phyloP scores from a whole-genome alignment of 2,113 vertebrate species.

The Drymodes brunneopygia region DNA sequence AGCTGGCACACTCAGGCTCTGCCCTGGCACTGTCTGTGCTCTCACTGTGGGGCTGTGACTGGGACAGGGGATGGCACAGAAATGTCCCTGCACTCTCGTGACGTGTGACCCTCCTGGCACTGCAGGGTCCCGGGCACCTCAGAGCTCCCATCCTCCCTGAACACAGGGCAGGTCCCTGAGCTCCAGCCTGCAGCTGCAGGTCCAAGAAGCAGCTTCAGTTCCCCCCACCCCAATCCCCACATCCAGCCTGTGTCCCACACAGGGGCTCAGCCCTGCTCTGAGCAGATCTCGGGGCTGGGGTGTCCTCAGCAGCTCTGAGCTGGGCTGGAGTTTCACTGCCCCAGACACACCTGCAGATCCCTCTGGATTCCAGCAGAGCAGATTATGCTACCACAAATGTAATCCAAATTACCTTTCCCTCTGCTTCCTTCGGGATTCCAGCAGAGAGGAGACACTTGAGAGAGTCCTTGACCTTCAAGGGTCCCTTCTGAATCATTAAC shows the following conservation, averaged over 20 bases:
- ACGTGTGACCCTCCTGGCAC: not conserved
- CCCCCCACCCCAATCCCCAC: fast-evolving
- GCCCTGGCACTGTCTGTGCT: not conserved
- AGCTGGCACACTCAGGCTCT: fast-evolving
- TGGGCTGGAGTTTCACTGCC: fast-evolving
- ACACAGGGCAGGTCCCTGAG: fast-evolving
- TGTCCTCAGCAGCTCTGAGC: not conserved
- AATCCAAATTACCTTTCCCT: not conserved
- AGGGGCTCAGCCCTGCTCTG: fast-evolving
- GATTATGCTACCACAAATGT: not conserved
- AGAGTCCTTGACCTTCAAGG: not conserved
- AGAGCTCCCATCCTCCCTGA: not conserved
- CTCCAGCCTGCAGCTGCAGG: fast-evolving
- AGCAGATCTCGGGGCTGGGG: not conserved
- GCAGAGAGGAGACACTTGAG: not conserved
- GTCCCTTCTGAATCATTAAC: not conserved
- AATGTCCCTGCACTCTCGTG: not conserved
- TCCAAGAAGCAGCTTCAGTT: fast-evolving
- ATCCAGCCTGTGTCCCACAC: too few species aligned
- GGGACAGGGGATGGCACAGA: not conserved
- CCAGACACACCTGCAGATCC: not conserved
- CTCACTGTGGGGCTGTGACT: fast-evolving
- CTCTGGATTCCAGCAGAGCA: not conserved
- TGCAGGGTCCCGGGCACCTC: fast-evolving
- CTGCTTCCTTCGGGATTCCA: not conserved